Evolutionary conservation across 2,888 invertebrate species (phyloP).

Genomic region (Drosophila formosana): DNA sequence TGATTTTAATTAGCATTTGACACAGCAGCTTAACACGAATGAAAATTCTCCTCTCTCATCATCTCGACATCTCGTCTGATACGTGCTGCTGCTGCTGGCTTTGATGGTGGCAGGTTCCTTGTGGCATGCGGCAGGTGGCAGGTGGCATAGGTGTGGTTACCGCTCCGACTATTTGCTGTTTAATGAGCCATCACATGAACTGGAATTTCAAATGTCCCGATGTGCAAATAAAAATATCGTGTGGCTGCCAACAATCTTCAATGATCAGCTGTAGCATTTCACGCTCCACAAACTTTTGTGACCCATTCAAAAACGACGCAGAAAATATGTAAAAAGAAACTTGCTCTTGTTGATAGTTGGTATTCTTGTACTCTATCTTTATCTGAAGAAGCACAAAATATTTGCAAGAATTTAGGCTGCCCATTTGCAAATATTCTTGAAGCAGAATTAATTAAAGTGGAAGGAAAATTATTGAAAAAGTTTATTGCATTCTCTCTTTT

Average conservation of each 20-base stretch:
- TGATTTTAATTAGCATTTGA: conserved; percentile 82
- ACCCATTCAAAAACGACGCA: background rate
- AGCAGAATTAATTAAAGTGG: too few relatives aligned
- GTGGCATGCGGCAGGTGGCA: background rate
- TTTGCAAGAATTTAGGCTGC: too few relatives aligned
- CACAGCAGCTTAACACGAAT: conserved; percentile 78
- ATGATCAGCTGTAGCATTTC: conserved; percentile 60
- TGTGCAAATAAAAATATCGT: conserved; percentile 75
- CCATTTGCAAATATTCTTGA: too few relatives aligned
- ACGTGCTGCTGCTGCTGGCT: background rate
- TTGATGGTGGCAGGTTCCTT: background rate
- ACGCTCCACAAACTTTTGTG: conserved; percentile 66
- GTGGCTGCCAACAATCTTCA: conserved; percentile 35
- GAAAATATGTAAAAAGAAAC: background rate
- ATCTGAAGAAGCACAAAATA: too few relatives aligned
- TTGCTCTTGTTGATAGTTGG: background rate
- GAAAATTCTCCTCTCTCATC: conserved; percentile 5
- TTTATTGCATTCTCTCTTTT: too few relatives aligned
- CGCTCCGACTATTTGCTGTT: conserved; percentile 51
- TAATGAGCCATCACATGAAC: conserved; percentile 69
- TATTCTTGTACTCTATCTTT: background rate
- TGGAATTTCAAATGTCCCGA: conserved; percentile 69
- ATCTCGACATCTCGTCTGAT: background rate
- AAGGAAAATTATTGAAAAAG: too few relatives aligned
- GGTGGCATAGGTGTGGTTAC: conserved; percentile 1